A percentile compares a stretch with the other conserved stretches of the same genome.
These are phyloP conservation scores for Harpalus rufipes DNA, from an alignment of 2,888 invertebrate species.

Conservation along the genomic window DNA sequence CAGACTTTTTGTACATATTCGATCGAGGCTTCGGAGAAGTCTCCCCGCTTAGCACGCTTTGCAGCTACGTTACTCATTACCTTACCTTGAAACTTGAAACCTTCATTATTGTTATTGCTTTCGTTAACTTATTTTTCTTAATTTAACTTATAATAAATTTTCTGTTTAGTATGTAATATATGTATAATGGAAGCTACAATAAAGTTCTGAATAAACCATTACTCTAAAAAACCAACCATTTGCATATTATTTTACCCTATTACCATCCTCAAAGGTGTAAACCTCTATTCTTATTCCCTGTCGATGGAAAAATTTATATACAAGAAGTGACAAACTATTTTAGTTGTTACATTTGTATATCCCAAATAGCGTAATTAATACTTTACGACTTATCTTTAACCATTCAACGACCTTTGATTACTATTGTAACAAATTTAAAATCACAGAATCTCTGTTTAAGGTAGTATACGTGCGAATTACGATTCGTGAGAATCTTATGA, in stretches of 20 bases:
- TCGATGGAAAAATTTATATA: too few relatives aligned
- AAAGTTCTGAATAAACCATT: constrained; percentile 66
- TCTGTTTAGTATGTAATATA: constrained; percentile 66
- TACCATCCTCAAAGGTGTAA: too few relatives aligned
- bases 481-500: too few relatives aligned
- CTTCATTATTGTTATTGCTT: constrained; percentile 66
- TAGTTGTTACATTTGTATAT: too few relatives aligned
- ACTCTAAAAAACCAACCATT: constrained; percentile 36
- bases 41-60: constrained; percentile 70
- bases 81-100: constrained; percentile 56
- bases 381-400: too few relatives aligned
- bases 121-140: constrained; percentile 65
- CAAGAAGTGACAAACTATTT: too few relatives aligned
- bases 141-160: constrained; percentile 61
- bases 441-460: too few relatives aligned
- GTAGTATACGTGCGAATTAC: too few relatives aligned
- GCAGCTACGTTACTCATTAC: constrained; percentile 61
- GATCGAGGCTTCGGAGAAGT: constrained; percentile 69
- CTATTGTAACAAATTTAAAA: too few relatives aligned
- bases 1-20: constrained; percentile 75
- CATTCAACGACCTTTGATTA: too few relatives aligned
- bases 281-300: too few relatives aligned
- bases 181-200: constrained; percentile 66
- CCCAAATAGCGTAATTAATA: too few relatives aligned
- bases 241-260: background rate